Base-by-base conservation (phyloP, 2,888 invertebrate species). In the Desoria tigrina region DNA sequence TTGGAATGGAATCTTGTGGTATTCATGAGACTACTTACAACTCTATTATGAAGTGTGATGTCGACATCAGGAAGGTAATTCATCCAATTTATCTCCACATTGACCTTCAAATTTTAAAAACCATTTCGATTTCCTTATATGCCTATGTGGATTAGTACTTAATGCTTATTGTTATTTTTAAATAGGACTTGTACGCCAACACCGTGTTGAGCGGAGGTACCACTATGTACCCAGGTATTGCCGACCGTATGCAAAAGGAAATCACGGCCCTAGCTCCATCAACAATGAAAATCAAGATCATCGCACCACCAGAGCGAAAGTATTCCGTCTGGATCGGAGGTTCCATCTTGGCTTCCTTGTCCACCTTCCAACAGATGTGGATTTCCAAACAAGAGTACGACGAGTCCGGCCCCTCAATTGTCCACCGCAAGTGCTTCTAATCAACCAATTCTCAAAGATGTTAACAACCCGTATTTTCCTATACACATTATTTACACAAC, bases 301-400 rank as follows among this genome's bases (percentile, higher is more conserved):
- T 94, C 83, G 94, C 94, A 78, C 94, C 94, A 60, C 94, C 95
- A 74, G 95, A 95, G 86, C 87, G 95, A 81, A 95, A 95, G 94
- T 55, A 96, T 87, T 95, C 95, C 79, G 95, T 95, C 77, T 96
- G 95, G 95, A 95, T 96, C 86, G 95, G 96, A 81, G 95, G 95
- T 77, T 95, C 95, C 82, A 95, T 96, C 85, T 85, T 96, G 80
- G 94, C 94, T 62, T 93, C 94, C 9, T 83, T 95, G 78, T 89
- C 90, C 80, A 90, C 91, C 81, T 89, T 93, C 86, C 90, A 92
- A 81, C 92, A 90, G 81, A 94, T 94, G 88, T 95, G 94, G 93
- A 94, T 94, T 86, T 92, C 92, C 80, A 94, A 94, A 85, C 93
- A 94, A 84, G 94, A 95, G 84, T 95, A 95, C 85, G 94, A 94